Evolutionary conservation across 1,140 invertebrate genomes (phyloP), one percentile per base, ranked within the genome.

Genomic region (Drosophila tsacasi): DNA sequence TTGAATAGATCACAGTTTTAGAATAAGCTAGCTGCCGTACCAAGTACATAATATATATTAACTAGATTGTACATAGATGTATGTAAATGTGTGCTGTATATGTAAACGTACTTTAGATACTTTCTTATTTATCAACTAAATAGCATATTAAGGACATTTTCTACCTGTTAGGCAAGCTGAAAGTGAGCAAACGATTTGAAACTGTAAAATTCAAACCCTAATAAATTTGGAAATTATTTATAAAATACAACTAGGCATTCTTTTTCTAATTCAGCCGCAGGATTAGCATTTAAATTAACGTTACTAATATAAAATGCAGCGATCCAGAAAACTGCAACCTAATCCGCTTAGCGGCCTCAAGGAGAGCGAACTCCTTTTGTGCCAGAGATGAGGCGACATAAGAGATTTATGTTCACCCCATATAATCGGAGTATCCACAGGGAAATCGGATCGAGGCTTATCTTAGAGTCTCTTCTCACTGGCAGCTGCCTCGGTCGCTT

Each of bases 171-270:
- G 49, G 68, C 67, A 69, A 71, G 17, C 52, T 57, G 44, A 67
- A 23, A 60, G 35, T 57, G 35, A 65, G 50, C 37, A 63, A 81
- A 49, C 46, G 27, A 60, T 61, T 73, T 44, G 35, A 27, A 72
- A 72, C 52, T 83, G 78, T 82, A 82, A 66, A 86, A 79, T 57
- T 72, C 49, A 76, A 69, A 39, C 21, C 21, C 47, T 47, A 77
- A 78, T 78, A 78, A 78, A 78, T 49, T 69, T 69, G 27, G 6
- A 74, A 77, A 78, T 50, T 81, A 87, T 89, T 89, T 87, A 87
- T 87, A 84, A 76, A 81, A 37, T 39, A 40, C 64, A 57, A 54
- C 13, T 19, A 61, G 9, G 32, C 9, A 46, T 23, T 57, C 8
- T 2, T 13, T 37, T 35, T 25, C 21, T 17, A 12, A 40, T 37